phyloP scores from a whole-genome alignment of 30 jellyfish, hydroid and myxozoan species.

The Cassiopea xamachana region DNA sequence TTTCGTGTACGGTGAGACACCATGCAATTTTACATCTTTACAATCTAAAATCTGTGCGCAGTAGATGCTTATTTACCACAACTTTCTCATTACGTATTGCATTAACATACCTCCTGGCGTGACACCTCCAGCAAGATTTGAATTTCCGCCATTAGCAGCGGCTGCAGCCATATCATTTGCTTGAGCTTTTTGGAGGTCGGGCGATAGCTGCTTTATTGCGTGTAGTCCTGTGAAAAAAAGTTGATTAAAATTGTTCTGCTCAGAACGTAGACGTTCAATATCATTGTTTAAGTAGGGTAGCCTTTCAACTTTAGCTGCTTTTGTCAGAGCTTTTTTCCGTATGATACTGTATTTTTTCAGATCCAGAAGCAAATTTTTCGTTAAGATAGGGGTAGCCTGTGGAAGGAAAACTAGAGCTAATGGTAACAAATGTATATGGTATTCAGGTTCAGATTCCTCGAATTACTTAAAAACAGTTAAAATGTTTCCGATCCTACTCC shows the following conservation, averaged over 20 bases:
- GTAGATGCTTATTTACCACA: no score
- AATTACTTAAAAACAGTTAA: neutral
- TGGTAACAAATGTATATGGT: neutral
- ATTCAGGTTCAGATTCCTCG: neutral
- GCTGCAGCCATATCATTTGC: slow-evolving; percentile 91
- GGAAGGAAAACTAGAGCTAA: neutral
- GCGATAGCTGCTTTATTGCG: slow-evolving; percentile 79
- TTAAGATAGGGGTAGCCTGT: neutral
- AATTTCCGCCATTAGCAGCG: slow-evolving; percentile 81
- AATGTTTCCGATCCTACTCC: neutral
- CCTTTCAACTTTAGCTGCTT: no score
- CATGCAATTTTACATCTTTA: no score
- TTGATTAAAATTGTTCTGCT: neutral
- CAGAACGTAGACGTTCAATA: no score
- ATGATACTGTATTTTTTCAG: neutral
- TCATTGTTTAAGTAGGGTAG: no score
- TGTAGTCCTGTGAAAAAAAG: slow-evolving; percentile 60
- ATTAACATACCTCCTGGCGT: slow-evolving; percentile 80
- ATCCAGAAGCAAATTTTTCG: neutral
- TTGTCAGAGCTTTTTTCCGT: neutral
- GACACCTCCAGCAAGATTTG: slow-evolving; percentile 74
- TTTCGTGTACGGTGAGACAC: no score
- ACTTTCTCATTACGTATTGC: neutral
- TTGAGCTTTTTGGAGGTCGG: slow-evolving; percentile 91
- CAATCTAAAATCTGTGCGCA: no score